Percentiles rank a stretch among this genome's conserved stretches.
Conservation (phyloP, 2,888 invertebrate species). For the Achlya flavicornis region DNA sequence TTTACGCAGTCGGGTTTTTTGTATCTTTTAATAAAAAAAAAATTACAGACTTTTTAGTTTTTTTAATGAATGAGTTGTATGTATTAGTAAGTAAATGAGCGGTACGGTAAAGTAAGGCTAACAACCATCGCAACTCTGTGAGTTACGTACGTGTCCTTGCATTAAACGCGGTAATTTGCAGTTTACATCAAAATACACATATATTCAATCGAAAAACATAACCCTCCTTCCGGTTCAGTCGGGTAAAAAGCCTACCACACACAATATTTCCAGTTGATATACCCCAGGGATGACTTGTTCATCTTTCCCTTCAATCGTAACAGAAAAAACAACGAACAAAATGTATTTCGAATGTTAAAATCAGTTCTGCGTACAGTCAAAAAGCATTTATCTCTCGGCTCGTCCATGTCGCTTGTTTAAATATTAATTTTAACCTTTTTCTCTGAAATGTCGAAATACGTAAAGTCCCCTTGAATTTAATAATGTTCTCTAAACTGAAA, state of each 20-base stretch:
- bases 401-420: conserved; percentile 39
- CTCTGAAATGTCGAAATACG: conserved; percentile 50
- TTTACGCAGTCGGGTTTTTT: too few species aligned
- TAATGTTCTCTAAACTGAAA: conserved; percentile 55
- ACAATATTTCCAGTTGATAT: conserved; percentile 47
- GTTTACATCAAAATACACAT: too few species aligned
- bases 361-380: conserved; percentile 34
- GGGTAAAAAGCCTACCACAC: conserved; percentile 20
- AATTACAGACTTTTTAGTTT: too few species aligned
- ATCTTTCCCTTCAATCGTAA: conserved; percentile 48
- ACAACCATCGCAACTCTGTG: too few species aligned
- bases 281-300: conserved; percentile 49
- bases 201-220: too few species aligned
- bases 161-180: too few species aligned
- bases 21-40: too few species aligned
- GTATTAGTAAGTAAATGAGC: too few species aligned
- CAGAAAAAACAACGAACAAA: conserved; percentile 40
- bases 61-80: too few species aligned
- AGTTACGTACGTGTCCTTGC: too few species aligned
- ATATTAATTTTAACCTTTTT: conserved; percentile 62
- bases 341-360: conserved; percentile 36
- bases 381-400: conserved; percentile 38
- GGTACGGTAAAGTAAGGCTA: too few species aligned
- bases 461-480: conserved; percentile 60
- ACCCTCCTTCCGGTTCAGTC: too few species aligned